Evolutionary conservation across 2,888 invertebrate species (phyloP), one percentile per base, ranked within the genome.

Genomic region (Acheta domesticus): DNA sequence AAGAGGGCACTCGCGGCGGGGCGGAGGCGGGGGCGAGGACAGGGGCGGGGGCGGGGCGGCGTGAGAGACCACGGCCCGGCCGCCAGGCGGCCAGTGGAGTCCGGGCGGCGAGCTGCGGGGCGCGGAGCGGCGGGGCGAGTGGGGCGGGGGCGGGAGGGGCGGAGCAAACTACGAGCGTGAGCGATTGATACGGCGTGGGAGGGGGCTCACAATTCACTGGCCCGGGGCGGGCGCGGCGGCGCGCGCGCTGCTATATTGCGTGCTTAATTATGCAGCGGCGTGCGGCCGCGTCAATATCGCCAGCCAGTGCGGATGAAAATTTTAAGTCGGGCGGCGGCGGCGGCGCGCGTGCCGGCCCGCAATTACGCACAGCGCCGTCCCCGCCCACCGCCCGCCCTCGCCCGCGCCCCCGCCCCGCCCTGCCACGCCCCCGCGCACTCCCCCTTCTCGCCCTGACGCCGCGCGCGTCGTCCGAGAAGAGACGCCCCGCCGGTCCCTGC

Each of bases 171-270:
- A n/a, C 36, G 75, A 75, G 75, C 36, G 75, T 75, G 75, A 75
- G 75, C 75, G 75, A 75, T 75, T 75, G 75, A 75, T 75, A 75
- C 23, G 23, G 75, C 21, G 36, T 14, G 23, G 23, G 16, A 16
- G 23, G 16, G 75, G 23, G 36, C 75, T 23, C 36, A 75, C 75
- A 75, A 75, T 75, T 75, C n/a, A 75, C 36, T 75, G 75, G 75
- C 75, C 75, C 75, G 20, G 23, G 75, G 75, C 75, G 75, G 75
- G 19, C 76, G 19, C 76, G 14, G 76, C n/a, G 36, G 76, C 36
- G 21, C 36, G 21, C 20, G 36, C 19, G 48, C 76, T 19, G 48
- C 75, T 23, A 62, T 62, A 12, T 12, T 62, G 62, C n/a, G 62
- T 62, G 62, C 62, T 62, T 62, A 62, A 62, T 62, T 62, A 62